phyloP scores from a whole-genome alignment of 2,113 vertebrate genomes.

The Irena cyanogastra region DNA sequence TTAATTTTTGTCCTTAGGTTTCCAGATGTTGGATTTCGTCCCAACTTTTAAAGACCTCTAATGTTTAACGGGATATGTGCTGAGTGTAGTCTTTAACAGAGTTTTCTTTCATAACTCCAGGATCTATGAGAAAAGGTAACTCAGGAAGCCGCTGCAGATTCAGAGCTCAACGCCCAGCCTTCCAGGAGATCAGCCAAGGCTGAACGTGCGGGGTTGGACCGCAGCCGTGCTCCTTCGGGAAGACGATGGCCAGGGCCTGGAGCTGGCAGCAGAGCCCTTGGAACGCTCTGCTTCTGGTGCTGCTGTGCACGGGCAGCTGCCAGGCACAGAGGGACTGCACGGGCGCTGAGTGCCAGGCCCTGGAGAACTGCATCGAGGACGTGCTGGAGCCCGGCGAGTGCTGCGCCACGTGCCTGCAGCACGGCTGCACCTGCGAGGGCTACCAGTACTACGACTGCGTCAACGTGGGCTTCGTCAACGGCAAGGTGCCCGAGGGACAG shows the following conservation, averaged over 20 bases:
- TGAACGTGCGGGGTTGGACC: background rate
- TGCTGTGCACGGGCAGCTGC: constrained; percentile 30
- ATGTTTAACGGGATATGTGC: constrained; percentile 62
- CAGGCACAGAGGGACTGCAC: constrained; percentile 81
- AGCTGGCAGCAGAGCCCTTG: constrained; percentile 18
- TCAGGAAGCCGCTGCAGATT: background rate
- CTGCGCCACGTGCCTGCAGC: constrained; percentile 82
- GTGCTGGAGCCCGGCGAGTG: constrained; percentile 79
- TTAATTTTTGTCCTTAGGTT: constrained; percentile 57
- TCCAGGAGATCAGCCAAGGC: background rate
- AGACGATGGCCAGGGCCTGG: constrained; percentile 62
- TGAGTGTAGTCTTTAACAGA: constrained; percentile 62
- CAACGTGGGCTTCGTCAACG: constrained; percentile 84
- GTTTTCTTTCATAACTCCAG: constrained; percentile 68
- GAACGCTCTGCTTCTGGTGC: constrained; percentile 49
- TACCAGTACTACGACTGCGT: constrained; percentile 96
- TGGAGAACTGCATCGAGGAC: constrained; percentile 88
- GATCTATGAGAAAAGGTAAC: constrained; percentile 59
- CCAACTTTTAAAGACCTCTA: constrained; percentile 64
- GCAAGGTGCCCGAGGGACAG: constrained; percentile 87
- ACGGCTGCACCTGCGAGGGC: constrained; percentile 88
- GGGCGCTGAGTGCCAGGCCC: constrained; percentile 73
- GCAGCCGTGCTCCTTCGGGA: background rate
- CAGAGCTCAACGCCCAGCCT: background rate
- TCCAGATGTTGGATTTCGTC: constrained; percentile 73